Evolutionary conservation across 2,797 vertebrate genomes (phyloP).

Genomic region (Jordanella pulchra): DNA sequence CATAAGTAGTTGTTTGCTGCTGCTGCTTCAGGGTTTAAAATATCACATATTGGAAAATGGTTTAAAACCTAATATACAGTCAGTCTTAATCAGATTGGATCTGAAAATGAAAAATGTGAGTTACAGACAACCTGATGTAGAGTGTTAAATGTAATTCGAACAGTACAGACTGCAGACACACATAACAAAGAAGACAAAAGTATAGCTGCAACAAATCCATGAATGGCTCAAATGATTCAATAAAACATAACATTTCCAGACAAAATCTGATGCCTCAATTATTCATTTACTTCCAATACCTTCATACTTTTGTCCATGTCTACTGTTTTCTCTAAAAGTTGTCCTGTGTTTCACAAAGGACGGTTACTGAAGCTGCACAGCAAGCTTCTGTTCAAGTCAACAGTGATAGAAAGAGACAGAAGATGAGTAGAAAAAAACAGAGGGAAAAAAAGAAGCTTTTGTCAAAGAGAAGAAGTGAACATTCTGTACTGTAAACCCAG

Average conservation of each 20-base stretch:
- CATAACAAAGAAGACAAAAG: background rate
- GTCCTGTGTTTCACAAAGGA: background rate
- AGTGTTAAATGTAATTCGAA: background rate
- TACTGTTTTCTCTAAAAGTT: background rate
- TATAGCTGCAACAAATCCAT: background rate
- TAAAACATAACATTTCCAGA: background rate
- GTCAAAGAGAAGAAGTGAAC: background rate
- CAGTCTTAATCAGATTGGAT: background rate
- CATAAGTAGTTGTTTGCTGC: background rate
- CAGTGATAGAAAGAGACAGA: background rate
- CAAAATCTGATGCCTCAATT: background rate
- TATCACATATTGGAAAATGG: constrained; percentile 5
- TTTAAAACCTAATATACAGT: constrained; percentile 5
- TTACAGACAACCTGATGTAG: background rate
- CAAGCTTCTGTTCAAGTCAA: background rate
- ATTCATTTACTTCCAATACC: background rate
- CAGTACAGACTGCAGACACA: background rate
- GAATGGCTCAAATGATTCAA: background rate
- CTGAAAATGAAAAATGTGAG: background rate
- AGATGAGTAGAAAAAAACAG: background rate
- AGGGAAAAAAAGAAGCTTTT: background rate
- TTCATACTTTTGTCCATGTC: background rate
- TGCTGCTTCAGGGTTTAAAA: constrained; percentile 1
- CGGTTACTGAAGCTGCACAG: background rate
- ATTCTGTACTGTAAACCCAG: background rate